A percentile compares a stretch with the other conserved stretches of the same genome.
Evolutionary conservation across 2,113 vertebrate genomes (phyloP).

Genomic region (Hemicordylus capensis): DNA sequence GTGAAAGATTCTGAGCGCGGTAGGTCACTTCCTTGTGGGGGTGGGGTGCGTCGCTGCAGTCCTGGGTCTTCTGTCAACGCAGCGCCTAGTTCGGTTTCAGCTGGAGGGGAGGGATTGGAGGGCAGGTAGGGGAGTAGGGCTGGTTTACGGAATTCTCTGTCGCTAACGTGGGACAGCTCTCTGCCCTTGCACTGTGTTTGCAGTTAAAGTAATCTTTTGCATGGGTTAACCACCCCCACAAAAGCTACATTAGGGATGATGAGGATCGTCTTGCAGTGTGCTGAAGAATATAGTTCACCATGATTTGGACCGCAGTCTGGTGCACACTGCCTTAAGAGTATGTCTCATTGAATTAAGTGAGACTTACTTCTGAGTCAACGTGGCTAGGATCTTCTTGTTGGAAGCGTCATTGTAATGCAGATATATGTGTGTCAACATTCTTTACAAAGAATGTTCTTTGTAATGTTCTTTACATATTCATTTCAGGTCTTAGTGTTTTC

Average conservation of each 20-base stretch:
- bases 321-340: too few species aligned
- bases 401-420: not conserved
- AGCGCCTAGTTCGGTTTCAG: too few species aligned
- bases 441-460: too few species aligned
- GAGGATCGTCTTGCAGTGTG: too few species aligned
- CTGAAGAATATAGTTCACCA: not conserved
- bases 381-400: not conserved
- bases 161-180: not conserved
- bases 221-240: too few species aligned
- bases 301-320: too few species aligned
- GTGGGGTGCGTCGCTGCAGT: accelerated
- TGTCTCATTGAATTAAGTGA: not conserved
- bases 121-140: not conserved
- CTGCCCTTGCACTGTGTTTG: not conserved
- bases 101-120: not conserved
- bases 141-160: not conserved
- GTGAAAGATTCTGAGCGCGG: not conserved
- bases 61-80: accelerated
- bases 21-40: constrained; percentile 34
- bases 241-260: too few species aligned
- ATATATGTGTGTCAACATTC: not conserved
- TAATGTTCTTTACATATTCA: too few species aligned
- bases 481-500: not conserved
- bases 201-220: not conserved
- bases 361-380: not conserved